Percentiles rank a stretch among this genome's conserved stretches.
These are phyloP conservation scores for Polydrusus tereticollis DNA, from an alignment of 2,888 invertebrate species.

Conservation along the genomic window DNA sequence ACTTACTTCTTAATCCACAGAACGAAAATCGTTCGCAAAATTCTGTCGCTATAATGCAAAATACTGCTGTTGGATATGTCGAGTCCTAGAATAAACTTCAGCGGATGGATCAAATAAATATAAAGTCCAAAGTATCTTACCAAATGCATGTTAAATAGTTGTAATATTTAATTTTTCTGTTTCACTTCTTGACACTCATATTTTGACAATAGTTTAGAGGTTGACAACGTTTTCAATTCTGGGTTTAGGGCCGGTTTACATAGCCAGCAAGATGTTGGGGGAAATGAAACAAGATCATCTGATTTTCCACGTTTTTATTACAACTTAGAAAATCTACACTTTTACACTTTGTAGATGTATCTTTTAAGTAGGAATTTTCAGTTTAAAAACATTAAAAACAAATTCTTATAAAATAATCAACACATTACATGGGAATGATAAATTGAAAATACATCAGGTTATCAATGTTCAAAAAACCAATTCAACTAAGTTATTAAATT, in stretches of 20 bases:
- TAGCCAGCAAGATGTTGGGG: no score
- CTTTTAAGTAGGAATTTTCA: background rate
- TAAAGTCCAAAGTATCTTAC: conserved; percentile 11
- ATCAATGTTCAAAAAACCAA: no score
- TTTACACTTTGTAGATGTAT: conserved; percentile 35
- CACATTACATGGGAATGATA: background rate
- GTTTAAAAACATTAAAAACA: background rate
- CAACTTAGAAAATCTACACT: conserved; percentile 61
- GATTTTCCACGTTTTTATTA: conserved; percentile 53
- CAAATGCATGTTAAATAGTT: conserved; percentile 13
- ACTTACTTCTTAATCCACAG: conserved; percentile 81
- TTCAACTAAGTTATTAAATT: no score
- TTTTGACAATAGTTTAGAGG: background rate
- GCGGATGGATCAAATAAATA: background rate
- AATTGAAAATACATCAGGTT: no score
- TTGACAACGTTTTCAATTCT: background rate
- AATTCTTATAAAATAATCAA: background rate
- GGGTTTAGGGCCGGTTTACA: background rate
- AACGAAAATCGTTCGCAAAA: conserved; percentile 90
- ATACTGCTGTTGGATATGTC: conserved; percentile 76
- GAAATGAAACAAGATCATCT: background rate
- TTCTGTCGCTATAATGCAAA: conserved; percentile 86
- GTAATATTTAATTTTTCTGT: background rate
- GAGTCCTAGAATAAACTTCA: conserved; percentile 55
- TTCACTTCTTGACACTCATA: background rate